Base-by-base conservation (phyloP, 2,113 vertebrate species). In the Plecturocebus donacophilus region DNA sequence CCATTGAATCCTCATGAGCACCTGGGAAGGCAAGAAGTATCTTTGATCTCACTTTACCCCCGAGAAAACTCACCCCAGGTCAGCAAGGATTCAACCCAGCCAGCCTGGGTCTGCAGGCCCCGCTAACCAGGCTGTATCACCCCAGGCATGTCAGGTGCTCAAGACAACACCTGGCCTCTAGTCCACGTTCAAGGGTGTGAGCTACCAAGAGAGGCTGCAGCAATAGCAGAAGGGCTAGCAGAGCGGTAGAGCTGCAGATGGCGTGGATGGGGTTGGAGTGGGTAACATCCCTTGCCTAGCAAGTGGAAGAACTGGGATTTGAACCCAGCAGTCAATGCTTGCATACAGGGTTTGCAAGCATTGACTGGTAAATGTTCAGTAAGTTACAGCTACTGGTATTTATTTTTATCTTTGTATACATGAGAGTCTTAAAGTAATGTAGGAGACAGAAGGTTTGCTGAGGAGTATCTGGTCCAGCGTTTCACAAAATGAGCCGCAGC, bases 371-470 rank as follows among this genome's bases (percentile, higher is more conserved):
- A 76, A 76, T 52, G 30, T 70, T 86, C 86, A 54, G 2, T 58
- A 52, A 56, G 45, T 91, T 89, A 79, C 42, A 95, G 54, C 42
- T 27, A 16, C 49, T 49, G 30, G 82, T 66, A 49, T 86, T 96
- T 95, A 87, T 94, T 95, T 97, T 96, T 91, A 70, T 97, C 86
- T 91, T 75, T 95, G 73, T 83, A 42, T 83, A 64, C 16, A 25
- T 49, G 73, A 84, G 87, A 90, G 52, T 89, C 91, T 91, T 61
- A 80, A 83, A 95, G 91, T 66, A 32, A 91, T 70, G 11, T 35
- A 42, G 80, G 70, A 95, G 82, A 94, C 96, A 94, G 92, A 87
- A 94, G 93, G 42, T 83, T 95, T 95, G 79, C 87, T 83, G 80
- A 75, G 49, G 83, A 81, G 32, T 86, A 49, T 68, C 68, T 75